Base-by-base conservation (phyloP, 2,113 vertebrate genomes). In the Ovis aries region DNA sequence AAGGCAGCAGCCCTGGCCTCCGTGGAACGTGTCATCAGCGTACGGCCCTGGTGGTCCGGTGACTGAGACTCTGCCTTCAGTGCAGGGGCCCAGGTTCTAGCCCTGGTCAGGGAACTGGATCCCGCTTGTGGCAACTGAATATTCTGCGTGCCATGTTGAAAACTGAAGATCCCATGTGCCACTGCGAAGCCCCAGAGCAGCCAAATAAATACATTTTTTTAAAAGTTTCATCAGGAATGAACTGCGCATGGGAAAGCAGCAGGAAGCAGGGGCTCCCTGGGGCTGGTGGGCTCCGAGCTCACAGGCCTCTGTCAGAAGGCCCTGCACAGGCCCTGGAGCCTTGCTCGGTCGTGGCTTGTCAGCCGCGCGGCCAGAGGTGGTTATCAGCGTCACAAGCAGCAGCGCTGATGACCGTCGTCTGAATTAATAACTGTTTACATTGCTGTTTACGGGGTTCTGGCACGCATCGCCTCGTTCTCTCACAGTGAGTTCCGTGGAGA, bases 71-170 rank as follows among this genome's bases (percentile, higher is more conserved):
- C 19, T 40, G 67, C 67, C n/a, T n/a, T 23, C 19, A n/a, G n/a
- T 40, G 67, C 67, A 71, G 67, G n/a, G 67, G n/a, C 67, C 67
- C 10, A 6, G 67, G 19, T 23, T n/a, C 67, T 3, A 71, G n/a
- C 64, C 64, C 64, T 36, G n/a, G 67, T 11, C 67, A 40, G n/a
- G 19, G n/a, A 40, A 36, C 67, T 6, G 67, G n/a, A 12, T 40
- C 19, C 10, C 2, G 5, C 67, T 12, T 36, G 64, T 36, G 64
- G 64, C 64, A 21, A 21, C 64, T 9, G 62, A n/a, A 19, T 19
- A 33, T 21, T n/a, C 64, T 36, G 64, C n/a, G 0, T 36, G 67
- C n/a, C 67, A 36, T 1, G 2, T 3, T 3, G 19, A 36, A 36
- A 23, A 36, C 67, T 36, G n/a, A 36, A 71, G n/a, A 36, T 21